A percentile compares a stretch with the other conserved stretches of the same genome.
phyloP scores from a whole-genome alignment of 2,797 vertebrate genomes.

The Antrozous pallidus region DNA sequence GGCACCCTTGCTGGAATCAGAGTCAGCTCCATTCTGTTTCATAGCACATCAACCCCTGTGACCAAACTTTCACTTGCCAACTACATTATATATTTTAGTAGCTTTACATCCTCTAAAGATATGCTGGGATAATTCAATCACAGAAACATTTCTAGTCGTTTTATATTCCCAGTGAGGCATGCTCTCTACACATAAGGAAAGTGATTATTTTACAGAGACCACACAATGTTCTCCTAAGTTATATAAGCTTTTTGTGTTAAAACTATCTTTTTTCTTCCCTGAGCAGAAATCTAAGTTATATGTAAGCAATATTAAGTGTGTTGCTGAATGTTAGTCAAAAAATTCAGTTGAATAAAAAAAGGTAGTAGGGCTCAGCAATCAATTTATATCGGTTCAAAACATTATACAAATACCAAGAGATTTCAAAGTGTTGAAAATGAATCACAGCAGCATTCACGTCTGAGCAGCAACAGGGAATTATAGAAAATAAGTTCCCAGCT shows the following conservation, averaged over 20 bases:
- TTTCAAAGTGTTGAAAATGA: slow-evolving; percentile 61
- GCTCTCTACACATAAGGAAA: neutral
- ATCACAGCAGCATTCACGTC: slow-evolving; percentile 47
- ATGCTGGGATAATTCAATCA: slow-evolving; percentile 9
- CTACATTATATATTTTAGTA: neutral
- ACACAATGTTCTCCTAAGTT: neutral
- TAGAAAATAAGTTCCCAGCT: slow-evolving; percentile 51
- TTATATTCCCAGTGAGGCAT: neutral
- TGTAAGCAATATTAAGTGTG: slow-evolving; percentile 29
- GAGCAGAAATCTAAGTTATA: neutral
- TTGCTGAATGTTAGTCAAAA: slow-evolving; percentile 48
- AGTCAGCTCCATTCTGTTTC: neutral
- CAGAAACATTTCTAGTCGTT: neutral
- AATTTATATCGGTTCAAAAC: slow-evolving; percentile 56
- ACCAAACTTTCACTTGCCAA: neutral
- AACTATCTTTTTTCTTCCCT: neutral
- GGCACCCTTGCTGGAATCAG: neutral
- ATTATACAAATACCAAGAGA: slow-evolving; percentile 63
- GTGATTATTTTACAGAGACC: neutral
- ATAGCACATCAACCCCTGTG: neutral
- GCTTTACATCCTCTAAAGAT: neutral
- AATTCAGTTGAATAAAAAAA: slow-evolving; percentile 32
- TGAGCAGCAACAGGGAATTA: slow-evolving; percentile 49
- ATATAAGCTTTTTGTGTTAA: neutral
- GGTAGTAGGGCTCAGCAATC: slow-evolving; percentile 14